Evolutionary conservation across 2,113 vertebrate species (phyloP).

Genomic region (Ictalurus punctatus): DNA sequence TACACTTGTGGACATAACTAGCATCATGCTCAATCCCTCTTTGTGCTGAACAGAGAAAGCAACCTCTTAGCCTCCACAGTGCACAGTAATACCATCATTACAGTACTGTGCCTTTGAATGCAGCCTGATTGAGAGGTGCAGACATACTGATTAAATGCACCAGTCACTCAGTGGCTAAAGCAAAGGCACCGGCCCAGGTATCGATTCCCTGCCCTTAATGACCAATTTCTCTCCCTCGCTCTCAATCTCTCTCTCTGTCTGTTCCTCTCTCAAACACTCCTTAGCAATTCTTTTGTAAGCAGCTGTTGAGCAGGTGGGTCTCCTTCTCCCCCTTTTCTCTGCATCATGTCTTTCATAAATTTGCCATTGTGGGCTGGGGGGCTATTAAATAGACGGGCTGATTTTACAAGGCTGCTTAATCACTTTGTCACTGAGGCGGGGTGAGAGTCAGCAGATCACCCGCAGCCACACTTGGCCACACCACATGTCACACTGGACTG

Average conservation of each 20-base stretch:
- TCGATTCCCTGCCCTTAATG: conserved; percentile 79
- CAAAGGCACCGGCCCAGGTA: conserved; percentile 68
- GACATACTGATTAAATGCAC: conserved; percentile 76
- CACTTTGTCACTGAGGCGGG: conserved; percentile 42
- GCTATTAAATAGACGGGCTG: conserved; percentile 58
- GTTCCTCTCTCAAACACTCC: conserved; percentile 40
- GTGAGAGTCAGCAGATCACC: conserved; percentile 38
- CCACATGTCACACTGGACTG: conserved; percentile 24
- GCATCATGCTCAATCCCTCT: conserved; percentile 17
- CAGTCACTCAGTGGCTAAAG: conserved; percentile 70
- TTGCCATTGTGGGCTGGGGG: conserved; percentile 36
- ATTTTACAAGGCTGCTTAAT: conserved; percentile 58
- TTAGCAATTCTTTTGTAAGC: conserved; percentile 20
- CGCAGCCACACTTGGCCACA: conserved; percentile 18
- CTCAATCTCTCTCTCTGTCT: conserved; percentile 61
- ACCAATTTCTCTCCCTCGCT: conserved; percentile 74
- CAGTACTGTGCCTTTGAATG: conserved; percentile 73
- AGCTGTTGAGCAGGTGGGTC: conserved; percentile 13
- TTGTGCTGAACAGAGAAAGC: conserved; percentile 31
- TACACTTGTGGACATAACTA: conserved; percentile 41
- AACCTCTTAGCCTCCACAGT: conserved; percentile 24
- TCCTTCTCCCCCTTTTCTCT: conserved; percentile 26
- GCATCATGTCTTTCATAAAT: conserved; percentile 53
- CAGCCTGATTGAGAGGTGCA: conserved; percentile 73
- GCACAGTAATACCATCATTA: conserved; percentile 49